Base-by-base conservation (phyloP, 2,797 vertebrate species). In the Acestrorhynchus altus region DNA sequence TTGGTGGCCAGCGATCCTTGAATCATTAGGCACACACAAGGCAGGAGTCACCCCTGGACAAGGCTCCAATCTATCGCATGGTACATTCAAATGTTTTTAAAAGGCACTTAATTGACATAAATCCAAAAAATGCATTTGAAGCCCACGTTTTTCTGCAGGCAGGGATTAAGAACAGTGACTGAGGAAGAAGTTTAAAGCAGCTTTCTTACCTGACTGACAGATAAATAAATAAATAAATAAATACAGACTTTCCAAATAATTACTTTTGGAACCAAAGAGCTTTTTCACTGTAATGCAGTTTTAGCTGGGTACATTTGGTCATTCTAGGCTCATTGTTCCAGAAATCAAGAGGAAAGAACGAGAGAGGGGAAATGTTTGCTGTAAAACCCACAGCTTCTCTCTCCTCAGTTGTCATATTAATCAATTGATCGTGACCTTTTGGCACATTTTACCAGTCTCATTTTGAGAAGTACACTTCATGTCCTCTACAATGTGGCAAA, bases 401-500 rank as follows among this genome's bases (percentile, higher is more conserved):
- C 35, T 60, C 61, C 12, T 78, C 78, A 76, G 67, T 72, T 78
- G 63, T 64, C 77, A 60, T 60, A 66, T 77, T 80, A 79, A 76
- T 82, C 81, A 74, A 81, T 83, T 65, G 82, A 70, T 52, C 60
- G 56, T 68, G 82, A 82, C 81, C 75, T 78, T 73, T 74, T 79
- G 77, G 61, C 76, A 82, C 79, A 67, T 83, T 81, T 80, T 78
- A 78, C 44, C 77, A 26, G 61, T 16, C 67, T 83, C 56, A 84
- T 84, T 83, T 84, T 77, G 64, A 61, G 78, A 84, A 85, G 82
- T 74, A 84, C 77, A 61, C 73, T 35, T 72, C 9, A 64, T 67
- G 76, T 83, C 76, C 83, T 83, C 69, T 74, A 49, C 74, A 81
- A 81, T 59, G 81, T 74, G 77, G 71, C 64, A 64, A 83, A 81